Evolutionary conservation across 2,888 invertebrate species (phyloP), one percentile per base, ranked within the genome.

Genomic region (Carterocephalus palaemon): DNA sequence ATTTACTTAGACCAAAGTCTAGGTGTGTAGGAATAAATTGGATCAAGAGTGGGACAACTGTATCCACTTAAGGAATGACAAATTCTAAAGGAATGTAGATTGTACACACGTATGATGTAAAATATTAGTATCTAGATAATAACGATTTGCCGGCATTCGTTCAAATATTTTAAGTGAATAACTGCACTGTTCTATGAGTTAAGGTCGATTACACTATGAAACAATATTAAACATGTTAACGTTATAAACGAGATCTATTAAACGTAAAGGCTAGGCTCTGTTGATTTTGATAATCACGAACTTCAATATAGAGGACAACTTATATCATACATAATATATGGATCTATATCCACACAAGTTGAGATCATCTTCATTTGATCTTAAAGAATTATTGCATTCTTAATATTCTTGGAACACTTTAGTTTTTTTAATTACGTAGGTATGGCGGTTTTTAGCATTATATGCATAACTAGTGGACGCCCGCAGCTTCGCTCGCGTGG

Each of bases 361-460:
- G 31, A 37, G 24, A 40, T 41, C 6, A 33, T 24, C 22, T n/a
- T n/a, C n/a, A n/a, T 48, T 34, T 46, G 32, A 46, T 47, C 46
- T 19, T 15, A 16, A 20, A 20, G 42, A 42, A 28, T 34, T 42
- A 42, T 41, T 17, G 24, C 17, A 12, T 33, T 41, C 17, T 19
- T 12, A 3, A 20, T 9, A 19, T 22, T 16, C 13, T 34, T 47
- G 36, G 37, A 38, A 42, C 55, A 43, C 56, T 56, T 64, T 58
- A 62, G 61, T 51, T 51, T 62, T 64, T 52, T 42, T 47, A 26
- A 41, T 31, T 48, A 43, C n/a, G n/a, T n/a, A n/a, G 28, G 19
- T 20, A 29, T 38, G 6, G 5, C 2, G 12, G 3, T 9, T 17
- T n/a, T 24, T 24, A 1, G 6, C 34, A 32, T 22, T 19, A n/a